These are phyloP conservation scores for Unio pictorum DNA, from an alignment of 2,888 invertebrate genomes.

Conservation along the genomic window DNA sequence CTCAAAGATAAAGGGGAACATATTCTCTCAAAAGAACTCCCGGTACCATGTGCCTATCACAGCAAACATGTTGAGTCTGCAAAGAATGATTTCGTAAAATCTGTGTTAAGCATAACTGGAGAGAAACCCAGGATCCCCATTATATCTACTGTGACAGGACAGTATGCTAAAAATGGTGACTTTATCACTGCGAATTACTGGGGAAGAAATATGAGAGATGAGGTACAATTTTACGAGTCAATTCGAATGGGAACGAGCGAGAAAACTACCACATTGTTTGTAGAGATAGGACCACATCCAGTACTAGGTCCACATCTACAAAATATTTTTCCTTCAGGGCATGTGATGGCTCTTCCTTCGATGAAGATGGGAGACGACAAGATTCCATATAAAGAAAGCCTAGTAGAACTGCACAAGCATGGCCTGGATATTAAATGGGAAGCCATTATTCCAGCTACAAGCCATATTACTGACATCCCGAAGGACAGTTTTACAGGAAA, in stretches of 20 bases:
- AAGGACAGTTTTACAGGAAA: neutral
- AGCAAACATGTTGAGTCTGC: constrained; percentile 10
- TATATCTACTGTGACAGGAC: constrained; percentile 15
- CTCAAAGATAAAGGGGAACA: neutral
- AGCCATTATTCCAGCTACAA: neutral
- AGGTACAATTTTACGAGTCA: constrained; percentile 11
- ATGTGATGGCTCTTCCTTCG: neutral
- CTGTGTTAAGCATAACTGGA: neutral
- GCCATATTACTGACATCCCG: neutral
- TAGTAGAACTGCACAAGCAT: neutral
- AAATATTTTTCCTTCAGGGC: neutral
- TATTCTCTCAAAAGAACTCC: neutral
- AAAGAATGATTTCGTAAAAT: neutral
- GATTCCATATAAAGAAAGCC: neutral
- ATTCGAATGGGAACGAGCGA: neutral
- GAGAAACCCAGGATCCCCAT: neutral
- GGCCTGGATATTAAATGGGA: constrained; percentile 1
- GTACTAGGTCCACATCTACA: constrained; percentile 8
- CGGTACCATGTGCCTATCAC: constrained; percentile 14
- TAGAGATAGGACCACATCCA: constrained; percentile 17
- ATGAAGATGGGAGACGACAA: neutral
- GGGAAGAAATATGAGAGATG: constrained; percentile 8
- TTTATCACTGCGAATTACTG: constrained; percentile 12
- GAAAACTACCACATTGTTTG: constrained; percentile 4
- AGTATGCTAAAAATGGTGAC: neutral